These are phyloP conservation scores for Lagria hirta DNA, from an alignment of 2,888 invertebrate genomes.

Conservation along the genomic window DNA sequence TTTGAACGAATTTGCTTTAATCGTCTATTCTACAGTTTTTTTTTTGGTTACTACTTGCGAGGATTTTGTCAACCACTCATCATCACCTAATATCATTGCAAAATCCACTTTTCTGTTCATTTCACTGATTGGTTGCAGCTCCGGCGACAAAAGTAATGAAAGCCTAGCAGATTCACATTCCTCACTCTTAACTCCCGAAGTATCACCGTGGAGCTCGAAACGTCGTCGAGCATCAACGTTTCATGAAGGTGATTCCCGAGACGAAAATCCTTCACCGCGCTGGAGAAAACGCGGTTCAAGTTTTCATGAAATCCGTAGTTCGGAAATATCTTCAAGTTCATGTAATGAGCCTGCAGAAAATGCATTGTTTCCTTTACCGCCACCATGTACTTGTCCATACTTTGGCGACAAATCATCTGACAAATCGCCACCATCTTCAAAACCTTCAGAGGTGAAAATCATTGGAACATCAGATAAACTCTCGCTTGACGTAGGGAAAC, in stretches of 20 bases:
- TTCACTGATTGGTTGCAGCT: conserved; percentile 9
- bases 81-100: no score
- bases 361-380: conserved; percentile 62
- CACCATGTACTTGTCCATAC: conserved; percentile 80
- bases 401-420: conserved; percentile 70
- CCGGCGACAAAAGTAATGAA: conserved; percentile 38
- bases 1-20: no score
- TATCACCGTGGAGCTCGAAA: conserved; percentile 45
- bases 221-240: conserved; percentile 56
- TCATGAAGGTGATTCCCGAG: conserved; percentile 54
- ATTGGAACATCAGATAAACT: conserved; percentile 45
- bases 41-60: no score
- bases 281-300: conserved; percentile 56
- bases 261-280: conserved; percentile 50
- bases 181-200: conserved; percentile 44
- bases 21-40: no score
- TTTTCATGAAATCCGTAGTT: conserved; percentile 52
- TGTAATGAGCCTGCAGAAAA: conserved; percentile 42
- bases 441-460: conserved; percentile 59
- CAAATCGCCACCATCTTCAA: conserved; percentile 51
- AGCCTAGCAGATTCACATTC: conserved; percentile 48
- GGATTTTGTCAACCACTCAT: no score
- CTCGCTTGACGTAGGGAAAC: conserved; percentile 43
- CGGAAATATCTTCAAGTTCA: conserved; percentile 38
- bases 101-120: no score